These are phyloP conservation scores for Parapristionchus giblindavisi DNA, from an alignment of 2,888 invertebrate genomes.

Conservation along the genomic window DNA sequence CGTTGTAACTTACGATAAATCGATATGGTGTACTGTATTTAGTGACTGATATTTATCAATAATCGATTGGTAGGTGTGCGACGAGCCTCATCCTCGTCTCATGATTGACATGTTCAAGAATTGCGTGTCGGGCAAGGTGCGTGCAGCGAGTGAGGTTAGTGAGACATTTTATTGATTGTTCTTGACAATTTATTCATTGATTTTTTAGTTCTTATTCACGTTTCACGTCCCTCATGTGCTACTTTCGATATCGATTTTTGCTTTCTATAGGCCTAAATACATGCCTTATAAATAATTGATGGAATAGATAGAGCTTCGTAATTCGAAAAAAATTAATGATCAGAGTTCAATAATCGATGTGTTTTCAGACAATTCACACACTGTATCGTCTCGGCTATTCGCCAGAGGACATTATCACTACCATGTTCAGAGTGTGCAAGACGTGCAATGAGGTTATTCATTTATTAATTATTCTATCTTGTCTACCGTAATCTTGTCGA, in stretches of 20 bases:
- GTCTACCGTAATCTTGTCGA: conserved; percentile 82
- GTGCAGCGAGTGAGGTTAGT: conserved; percentile 79
- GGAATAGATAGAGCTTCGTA: no score
- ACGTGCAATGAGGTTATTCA: conserved; percentile 75
- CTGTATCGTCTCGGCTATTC: conserved; percentile 83
- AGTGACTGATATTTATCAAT: no score
- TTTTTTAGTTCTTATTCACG: conserved; percentile 5
- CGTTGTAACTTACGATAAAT: no score
- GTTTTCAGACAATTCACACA: conserved; percentile 30
- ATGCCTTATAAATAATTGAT: no score
- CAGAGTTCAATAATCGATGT: no score
- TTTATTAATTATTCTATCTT: conserved; percentile 70
- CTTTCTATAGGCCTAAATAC: no score
- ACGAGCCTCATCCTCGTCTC: conserved; percentile 95
- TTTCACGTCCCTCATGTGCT: no score
- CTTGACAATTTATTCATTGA: background rate
- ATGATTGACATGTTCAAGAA: conserved; percentile 88
- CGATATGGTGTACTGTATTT: no score
- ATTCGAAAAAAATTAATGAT: no score
- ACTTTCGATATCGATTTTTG: no score
- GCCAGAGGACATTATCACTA: conserved; percentile 93
- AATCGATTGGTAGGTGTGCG: no score
- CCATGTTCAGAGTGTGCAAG: conserved; percentile 92
- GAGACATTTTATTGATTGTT: background rate
- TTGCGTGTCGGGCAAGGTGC: conserved; percentile 79